Conservation (phyloP, 2,888 invertebrate species). For the Pammene fasciana region DNA sequence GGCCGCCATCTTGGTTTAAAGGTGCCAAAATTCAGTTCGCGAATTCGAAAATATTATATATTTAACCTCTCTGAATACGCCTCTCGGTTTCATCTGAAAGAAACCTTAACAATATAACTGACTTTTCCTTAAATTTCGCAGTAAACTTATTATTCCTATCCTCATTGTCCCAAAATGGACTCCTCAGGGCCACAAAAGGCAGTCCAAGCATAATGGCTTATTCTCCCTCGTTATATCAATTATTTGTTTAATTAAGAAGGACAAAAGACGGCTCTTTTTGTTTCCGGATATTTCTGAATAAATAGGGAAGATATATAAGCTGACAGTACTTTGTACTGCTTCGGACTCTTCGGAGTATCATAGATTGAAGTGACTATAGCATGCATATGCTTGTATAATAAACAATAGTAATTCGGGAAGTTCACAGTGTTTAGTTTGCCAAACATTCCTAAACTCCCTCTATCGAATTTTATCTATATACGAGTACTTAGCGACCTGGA, state of each 20-base stretch:
- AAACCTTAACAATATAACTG: conserved; percentile 14
- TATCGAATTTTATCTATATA: too few species aligned
- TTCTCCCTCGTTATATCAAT: conserved; percentile 61
- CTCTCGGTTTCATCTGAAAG: background rate
- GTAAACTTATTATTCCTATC: conserved; percentile 29
- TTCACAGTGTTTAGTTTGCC: too few species aligned
- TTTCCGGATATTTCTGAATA: conserved; percentile 38
- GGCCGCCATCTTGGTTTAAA: too few species aligned
- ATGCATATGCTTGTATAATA: background rate
- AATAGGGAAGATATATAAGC: conserved; percentile 29
- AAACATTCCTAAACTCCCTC: too few species aligned
- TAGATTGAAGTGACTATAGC: background rate
- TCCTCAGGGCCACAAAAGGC: conserved; percentile 37
- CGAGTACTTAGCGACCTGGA: too few species aligned
- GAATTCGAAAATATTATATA: too few species aligned
- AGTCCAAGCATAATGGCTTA: conserved; percentile 49
- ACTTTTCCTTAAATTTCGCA: conserved; percentile 28
- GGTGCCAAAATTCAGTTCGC: too few species aligned
- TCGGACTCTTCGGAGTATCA: background rate
- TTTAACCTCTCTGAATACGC: background rate
- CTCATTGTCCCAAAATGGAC: conserved; percentile 35
- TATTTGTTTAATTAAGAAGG: conserved; percentile 66
- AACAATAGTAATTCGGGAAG: too few species aligned
- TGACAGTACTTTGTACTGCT: conserved; percentile 23
- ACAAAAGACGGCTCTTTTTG: conserved; percentile 56